Conservation (phyloP, 2,113 vertebrate genomes). For the Periophthalmus modestus region DNA sequence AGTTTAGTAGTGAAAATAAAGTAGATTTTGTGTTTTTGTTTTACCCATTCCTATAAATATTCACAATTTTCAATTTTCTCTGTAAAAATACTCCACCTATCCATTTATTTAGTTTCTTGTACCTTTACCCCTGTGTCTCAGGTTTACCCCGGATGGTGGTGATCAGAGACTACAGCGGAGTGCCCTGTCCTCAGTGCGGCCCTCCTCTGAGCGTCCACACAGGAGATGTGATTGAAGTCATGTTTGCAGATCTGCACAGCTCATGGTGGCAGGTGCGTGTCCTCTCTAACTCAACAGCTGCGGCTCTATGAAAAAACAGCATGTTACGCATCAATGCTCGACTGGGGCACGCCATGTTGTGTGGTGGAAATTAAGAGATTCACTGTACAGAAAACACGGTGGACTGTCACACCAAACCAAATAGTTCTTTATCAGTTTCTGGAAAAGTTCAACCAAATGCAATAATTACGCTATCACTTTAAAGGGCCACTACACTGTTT, state of each 20-base stretch:
- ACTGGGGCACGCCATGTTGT: constrained; percentile 31
- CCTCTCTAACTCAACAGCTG: constrained; percentile 52
- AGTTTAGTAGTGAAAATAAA: no score
- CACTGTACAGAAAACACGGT: background rate
- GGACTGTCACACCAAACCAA: background rate
- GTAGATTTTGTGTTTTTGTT: background rate
- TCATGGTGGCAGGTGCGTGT: constrained; percentile 92
- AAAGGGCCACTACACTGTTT: no score
- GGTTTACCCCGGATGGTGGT: constrained; percentile 93
- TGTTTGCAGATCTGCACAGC: constrained; percentile 87
- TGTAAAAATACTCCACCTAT: no score
- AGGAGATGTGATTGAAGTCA: constrained; percentile 89
- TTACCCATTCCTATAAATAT: no score
- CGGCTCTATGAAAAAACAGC: constrained; percentile 43
- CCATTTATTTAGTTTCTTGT: background rate
- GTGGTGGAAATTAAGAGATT: constrained; percentile 18
- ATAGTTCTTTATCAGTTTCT: background rate
- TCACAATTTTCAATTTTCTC: no score
- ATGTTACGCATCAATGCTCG: constrained; percentile 24
- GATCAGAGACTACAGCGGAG: constrained; percentile 85
- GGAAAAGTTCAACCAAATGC: no score
- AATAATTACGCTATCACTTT: no score
- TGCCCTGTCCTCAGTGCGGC: constrained; percentile 80
- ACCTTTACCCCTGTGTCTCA: constrained; percentile 53
- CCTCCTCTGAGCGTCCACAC: constrained; percentile 83